Evolutionary conservation across 2,113 vertebrate species (phyloP).

Genomic region (Leucopternis melanops): DNA sequence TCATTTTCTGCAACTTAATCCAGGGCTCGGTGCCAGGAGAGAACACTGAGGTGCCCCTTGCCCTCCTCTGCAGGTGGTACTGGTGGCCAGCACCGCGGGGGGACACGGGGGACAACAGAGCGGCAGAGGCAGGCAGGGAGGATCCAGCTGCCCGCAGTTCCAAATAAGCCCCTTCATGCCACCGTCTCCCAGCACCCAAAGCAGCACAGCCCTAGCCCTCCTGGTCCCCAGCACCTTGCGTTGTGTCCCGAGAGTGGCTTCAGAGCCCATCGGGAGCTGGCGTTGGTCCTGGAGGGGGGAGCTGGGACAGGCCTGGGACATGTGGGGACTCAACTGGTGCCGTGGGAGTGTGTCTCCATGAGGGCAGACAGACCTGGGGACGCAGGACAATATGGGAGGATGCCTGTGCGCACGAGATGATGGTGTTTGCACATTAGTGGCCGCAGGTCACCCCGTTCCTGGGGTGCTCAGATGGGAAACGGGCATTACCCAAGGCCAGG

Average conservation of each 20-base stretch:
- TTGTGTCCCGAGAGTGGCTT: not conserved
- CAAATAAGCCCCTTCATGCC: not conserved
- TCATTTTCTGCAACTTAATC: too few species aligned
- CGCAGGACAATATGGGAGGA: not conserved
- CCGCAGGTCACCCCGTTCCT: not conserved
- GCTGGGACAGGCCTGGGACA: not conserved
- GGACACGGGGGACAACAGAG: not conserved
- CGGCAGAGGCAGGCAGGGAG: not conserved
- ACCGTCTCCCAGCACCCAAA: not conserved
- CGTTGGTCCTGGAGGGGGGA: not conserved
- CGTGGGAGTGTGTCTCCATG: accelerated
- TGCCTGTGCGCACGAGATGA: not conserved
- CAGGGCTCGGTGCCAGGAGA: not conserved
- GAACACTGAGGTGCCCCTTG: not conserved
- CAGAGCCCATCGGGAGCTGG: not conserved
- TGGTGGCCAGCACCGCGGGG: not conserved
- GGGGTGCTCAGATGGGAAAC: not conserved
- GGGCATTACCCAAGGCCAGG: not conserved
- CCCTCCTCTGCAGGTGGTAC: not conserved
- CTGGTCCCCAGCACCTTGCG: accelerated
- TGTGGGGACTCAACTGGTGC: not conserved
- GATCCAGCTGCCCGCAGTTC: not conserved
- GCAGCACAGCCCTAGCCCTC: not conserved
- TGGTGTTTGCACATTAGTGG: not conserved
- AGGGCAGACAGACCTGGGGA: not conserved